Evolutionary conservation across 2,888 invertebrate species (phyloP).

Genomic region (Chrysotoxum bicinctum): DNA sequence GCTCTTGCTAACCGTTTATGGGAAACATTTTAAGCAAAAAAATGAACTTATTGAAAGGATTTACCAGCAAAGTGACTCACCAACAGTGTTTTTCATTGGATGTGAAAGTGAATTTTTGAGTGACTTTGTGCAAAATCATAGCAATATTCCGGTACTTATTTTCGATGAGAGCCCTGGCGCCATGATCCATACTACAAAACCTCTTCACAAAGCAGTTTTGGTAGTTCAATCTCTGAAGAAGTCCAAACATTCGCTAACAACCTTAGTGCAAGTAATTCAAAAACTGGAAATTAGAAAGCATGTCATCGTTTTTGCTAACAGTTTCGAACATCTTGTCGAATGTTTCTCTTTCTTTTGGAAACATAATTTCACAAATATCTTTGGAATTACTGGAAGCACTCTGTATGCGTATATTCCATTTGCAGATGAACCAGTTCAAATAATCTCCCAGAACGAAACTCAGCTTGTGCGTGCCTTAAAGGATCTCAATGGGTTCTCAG

Average conservation of each 20-base stretch:
- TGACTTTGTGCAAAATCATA: background rate
- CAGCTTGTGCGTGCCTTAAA: background rate
- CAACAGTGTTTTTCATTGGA: conserved; percentile 21
- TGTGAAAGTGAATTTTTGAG: background rate
- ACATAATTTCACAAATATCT: conserved; percentile 42
- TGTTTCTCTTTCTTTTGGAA: conserved; percentile 9
- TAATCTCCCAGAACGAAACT: background rate
- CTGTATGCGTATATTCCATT: conserved; percentile 18
- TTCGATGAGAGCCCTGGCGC: background rate
- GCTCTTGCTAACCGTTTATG: background rate
- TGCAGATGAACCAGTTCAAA: conserved; percentile 9
- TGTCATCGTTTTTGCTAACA: background rate
- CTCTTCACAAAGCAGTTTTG: background rate
- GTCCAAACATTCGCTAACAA: background rate
- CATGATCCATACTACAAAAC: background rate
- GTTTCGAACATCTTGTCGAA: background rate
- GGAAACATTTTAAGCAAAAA: background rate
- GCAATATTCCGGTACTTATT: background rate
- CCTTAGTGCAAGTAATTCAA: background rate
- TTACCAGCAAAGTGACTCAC: background rate
- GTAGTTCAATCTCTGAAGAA: background rate
- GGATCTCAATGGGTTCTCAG: conserved; percentile 30
- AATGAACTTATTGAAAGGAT: conserved; percentile 7
- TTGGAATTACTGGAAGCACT: background rate
- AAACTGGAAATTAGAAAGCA: background rate